A percentile compares a stretch with the other conserved stretches of the same genome.
Evolutionary conservation across 2,888 invertebrate species (phyloP).

Genomic region (Cantharis flavilabris): DNA sequence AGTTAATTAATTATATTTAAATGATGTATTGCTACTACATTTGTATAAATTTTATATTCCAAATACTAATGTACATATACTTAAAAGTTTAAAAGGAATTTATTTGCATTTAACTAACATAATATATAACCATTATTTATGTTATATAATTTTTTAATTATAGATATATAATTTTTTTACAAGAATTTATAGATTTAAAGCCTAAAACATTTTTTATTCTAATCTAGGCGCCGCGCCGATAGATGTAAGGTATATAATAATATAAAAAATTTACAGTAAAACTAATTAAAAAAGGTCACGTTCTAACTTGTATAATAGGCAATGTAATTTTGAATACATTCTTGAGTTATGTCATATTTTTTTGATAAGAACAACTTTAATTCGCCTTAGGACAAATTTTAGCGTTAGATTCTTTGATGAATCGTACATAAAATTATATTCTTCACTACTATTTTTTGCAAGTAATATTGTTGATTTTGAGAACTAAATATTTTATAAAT

Average conservation of each 20-base stretch:
- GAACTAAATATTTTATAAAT: not conserved
- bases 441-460: not conserved
- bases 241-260: not conserved
- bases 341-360: not conserved
- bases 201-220: not conserved
- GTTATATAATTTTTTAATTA: too few species aligned
- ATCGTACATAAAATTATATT: not conserved
- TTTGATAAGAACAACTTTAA: not conserved
- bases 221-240: not conserved
- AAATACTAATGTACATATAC: too few species aligned
- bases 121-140: too few species aligned
- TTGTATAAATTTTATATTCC: too few species aligned
- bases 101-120: too few species aligned
- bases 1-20: too few species aligned
- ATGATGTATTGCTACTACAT: too few species aligned
- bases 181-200: not conserved
- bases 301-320: conserved; percentile 1
- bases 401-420: not conserved
- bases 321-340: not conserved
- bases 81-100: too few species aligned
- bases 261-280: conserved; percentile 2
- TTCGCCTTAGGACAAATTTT: not conserved
- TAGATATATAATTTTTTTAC: not conserved
- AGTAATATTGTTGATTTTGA: not conserved
- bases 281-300: not conserved